These are phyloP conservation scores for Deroptyus accipitrinus DNA, from an alignment of 2,113 vertebrate genomes.

Conservation along the genomic window DNA sequence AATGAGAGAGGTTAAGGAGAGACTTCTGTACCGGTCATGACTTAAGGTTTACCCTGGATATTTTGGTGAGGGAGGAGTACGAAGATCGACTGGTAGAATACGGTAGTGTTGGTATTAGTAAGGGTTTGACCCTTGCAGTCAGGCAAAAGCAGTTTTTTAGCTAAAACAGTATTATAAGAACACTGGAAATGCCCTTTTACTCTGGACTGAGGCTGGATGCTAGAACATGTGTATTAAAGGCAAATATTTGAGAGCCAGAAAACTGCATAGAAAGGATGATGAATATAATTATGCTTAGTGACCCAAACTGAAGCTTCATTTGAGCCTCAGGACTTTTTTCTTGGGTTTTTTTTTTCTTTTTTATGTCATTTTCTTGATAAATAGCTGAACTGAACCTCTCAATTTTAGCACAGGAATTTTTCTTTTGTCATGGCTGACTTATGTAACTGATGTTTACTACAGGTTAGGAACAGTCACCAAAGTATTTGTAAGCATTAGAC, in stretches of 20 bases:
- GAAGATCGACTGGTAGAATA: not conserved
- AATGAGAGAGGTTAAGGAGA: not conserved
- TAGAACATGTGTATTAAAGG: accelerated
- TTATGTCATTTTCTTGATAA: not conserved
- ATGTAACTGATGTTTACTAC: not conserved
- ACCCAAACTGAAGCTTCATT: not conserved
- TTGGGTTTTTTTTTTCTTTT: not conserved
- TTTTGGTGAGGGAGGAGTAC: not conserved
- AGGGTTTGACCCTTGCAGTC: not conserved
- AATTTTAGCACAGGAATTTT: not conserved
- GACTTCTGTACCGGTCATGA: not conserved
- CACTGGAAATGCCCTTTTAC: not conserved
- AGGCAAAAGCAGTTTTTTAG: not conserved
- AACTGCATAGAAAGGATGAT: not conserved
- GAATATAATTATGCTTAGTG: not conserved
- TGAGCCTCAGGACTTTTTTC: not conserved
- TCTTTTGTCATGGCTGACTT: not conserved
- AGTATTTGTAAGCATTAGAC: not conserved
- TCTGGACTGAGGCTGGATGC: not conserved
- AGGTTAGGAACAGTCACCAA: not conserved
- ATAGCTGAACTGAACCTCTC: not conserved
- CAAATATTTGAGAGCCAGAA: not conserved
- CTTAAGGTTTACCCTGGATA: not conserved
- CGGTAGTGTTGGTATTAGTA: not conserved
- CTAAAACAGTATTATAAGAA: not conserved